Evolutionary conservation across 2,113 vertebrate genomes (phyloP).

Genomic region (Scolopax mira): DNA sequence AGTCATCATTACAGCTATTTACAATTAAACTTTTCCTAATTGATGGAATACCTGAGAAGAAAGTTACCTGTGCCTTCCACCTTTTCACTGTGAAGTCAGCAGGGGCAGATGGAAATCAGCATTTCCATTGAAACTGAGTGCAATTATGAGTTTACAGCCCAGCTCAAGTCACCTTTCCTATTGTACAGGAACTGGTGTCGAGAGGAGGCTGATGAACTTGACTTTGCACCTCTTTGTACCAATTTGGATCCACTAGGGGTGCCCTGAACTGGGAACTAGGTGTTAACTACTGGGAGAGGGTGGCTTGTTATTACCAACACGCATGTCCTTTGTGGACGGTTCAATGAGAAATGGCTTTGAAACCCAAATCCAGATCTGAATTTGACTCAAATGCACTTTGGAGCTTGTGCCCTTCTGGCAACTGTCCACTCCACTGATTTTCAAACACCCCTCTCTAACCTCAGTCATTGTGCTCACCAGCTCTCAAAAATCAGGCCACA

Average conservation of each 20-base stretch:
- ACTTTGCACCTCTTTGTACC: neutral
- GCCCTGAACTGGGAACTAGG: neutral
- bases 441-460: neutral
- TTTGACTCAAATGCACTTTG: neutral
- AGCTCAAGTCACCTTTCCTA: slow-evolving; percentile 19
- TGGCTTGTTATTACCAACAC: neutral
- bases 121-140: neutral
- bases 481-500: neutral
- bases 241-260: neutral
- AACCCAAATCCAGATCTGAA: neutral
- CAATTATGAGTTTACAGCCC: slow-evolving; percentile 9
- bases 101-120: neutral
- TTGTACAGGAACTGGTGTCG: neutral
- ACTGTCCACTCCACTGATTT: neutral
- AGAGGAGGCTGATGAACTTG: neutral
- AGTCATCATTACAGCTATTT: neutral
- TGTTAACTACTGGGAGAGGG: neutral
- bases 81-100: slow-evolving; percentile 14
- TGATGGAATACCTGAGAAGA: slow-evolving; percentile 8
- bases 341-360: neutral
- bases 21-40: slow-evolving; percentile 1
- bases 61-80: neutral
- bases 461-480: neutral
- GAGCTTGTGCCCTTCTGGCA: neutral
- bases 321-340: neutral